Conservation (phyloP, 2,797 vertebrate species). For the Capromys pilorides region DNA sequence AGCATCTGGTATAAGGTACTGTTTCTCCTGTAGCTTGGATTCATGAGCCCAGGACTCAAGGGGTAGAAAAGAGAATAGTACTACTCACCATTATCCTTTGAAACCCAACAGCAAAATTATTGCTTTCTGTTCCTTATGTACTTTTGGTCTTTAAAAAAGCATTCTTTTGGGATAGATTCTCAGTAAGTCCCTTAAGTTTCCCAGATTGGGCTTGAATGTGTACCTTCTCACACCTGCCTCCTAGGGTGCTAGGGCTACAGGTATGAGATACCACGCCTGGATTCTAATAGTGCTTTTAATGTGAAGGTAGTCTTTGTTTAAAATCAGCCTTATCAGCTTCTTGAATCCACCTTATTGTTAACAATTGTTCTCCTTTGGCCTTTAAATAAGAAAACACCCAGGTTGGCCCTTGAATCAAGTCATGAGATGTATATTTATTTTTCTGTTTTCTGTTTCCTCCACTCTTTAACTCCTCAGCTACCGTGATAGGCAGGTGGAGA, state of each 20-base stretch:
- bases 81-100: background rate
- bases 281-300: conserved; percentile 19
- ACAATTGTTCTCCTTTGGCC: background rate
- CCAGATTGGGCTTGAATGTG: background rate
- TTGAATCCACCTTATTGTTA: background rate
- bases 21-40: background rate
- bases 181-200: background rate
- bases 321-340: background rate
- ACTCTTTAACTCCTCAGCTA: background rate
- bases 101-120: background rate
- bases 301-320: background rate
- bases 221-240: background rate
- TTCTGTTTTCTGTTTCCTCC: background rate
- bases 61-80: background rate
- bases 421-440: conserved; percentile 11
- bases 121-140: background rate
- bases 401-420: background rate
- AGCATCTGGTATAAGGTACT: background rate
- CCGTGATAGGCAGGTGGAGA: background rate
- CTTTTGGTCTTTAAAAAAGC: background rate
- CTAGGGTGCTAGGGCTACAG: background rate
- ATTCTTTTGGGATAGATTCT: background rate
- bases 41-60: background rate
- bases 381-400: conserved; percentile 43
- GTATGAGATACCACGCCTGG: background rate